These are phyloP conservation scores for Mus caroli DNA, from an alignment of 2,797 vertebrate species.

Conservation along the genomic window DNA sequence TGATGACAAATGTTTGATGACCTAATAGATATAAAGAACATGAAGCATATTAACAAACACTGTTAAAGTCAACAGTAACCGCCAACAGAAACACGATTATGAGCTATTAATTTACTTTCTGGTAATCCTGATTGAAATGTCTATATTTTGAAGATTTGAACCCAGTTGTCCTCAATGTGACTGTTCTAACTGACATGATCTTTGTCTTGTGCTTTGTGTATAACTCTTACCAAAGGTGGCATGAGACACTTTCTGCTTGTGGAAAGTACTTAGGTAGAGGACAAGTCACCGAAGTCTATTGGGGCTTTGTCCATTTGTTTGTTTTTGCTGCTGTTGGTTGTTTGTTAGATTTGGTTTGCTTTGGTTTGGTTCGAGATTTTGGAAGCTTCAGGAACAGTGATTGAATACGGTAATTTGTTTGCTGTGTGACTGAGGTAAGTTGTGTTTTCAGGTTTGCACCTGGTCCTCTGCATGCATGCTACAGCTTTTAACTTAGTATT, in stretches of 20 bases:
- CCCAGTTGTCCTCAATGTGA: background rate
- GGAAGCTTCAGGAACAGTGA: background rate
- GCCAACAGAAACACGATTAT: conserved; percentile 47
- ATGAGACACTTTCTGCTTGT: background rate
- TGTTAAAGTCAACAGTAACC: conserved; percentile 56
- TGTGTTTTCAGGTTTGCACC: background rate
- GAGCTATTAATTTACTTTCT: conserved; percentile 54
- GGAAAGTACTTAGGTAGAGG: background rate
- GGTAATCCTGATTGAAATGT: conserved; percentile 58
- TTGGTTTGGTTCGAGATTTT: background rate
- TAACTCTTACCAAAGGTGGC: background rate
- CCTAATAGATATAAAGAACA: conserved; percentile 51
- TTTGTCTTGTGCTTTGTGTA: background rate
- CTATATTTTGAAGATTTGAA: conserved; percentile 13
- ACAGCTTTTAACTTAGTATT: background rate
- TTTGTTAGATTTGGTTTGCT: background rate
- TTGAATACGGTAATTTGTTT: background rate
- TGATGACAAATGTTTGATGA: conserved; percentile 37
- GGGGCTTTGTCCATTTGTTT: background rate
- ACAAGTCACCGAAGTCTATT: background rate
- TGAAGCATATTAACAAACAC: conserved; percentile 22
- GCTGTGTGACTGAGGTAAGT: background rate
- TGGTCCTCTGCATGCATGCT: background rate
- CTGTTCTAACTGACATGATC: background rate
- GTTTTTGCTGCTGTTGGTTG: background rate